These are phyloP conservation scores for Saccostrea glomerata DNA, from an alignment of 1,140 invertebrate genomes.

Conservation along the genomic window DNA sequence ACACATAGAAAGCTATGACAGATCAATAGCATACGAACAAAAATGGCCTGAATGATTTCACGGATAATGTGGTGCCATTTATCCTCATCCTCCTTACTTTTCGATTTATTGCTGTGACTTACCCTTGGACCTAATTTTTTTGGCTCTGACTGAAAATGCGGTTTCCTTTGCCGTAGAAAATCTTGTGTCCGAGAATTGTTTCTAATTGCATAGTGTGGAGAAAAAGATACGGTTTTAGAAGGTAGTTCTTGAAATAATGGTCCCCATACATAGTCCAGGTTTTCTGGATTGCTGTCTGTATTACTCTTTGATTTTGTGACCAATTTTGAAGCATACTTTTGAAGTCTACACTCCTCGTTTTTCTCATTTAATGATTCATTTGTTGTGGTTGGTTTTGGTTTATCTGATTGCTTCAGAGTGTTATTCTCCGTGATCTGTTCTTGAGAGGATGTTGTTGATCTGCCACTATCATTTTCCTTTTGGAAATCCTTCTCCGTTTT, in stretches of 20 bases:
- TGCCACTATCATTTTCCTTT: background rate
- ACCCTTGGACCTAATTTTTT: background rate
- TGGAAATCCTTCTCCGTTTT: background rate
- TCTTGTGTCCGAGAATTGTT: background rate
- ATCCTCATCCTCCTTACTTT: constrained; percentile 3
- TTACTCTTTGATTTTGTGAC: background rate
- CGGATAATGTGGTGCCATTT: constrained; percentile 9
- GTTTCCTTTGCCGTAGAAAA: background rate
- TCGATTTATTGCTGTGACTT: background rate
- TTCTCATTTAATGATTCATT: background rate
- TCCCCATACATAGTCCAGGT: background rate
- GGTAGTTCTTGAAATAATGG: background rate
- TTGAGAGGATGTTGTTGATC: background rate
- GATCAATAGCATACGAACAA: constrained; percentile 47
- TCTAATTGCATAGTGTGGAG: background rate
- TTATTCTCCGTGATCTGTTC: background rate
- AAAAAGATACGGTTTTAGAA: background rate
- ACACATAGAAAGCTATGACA: constrained; percentile 55
- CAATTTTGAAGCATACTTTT: background rate
- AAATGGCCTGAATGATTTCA: constrained; percentile 43
- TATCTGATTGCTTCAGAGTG: background rate
- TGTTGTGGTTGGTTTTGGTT: background rate
- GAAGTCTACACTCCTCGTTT: background rate
- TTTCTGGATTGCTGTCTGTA: background rate
- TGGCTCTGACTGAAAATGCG: background rate